Percentiles rank a stretch among this genome's conserved stretches.
phyloP scores from a whole-genome alignment of 2,888 invertebrate species.

The Acleris cristana region DNA sequence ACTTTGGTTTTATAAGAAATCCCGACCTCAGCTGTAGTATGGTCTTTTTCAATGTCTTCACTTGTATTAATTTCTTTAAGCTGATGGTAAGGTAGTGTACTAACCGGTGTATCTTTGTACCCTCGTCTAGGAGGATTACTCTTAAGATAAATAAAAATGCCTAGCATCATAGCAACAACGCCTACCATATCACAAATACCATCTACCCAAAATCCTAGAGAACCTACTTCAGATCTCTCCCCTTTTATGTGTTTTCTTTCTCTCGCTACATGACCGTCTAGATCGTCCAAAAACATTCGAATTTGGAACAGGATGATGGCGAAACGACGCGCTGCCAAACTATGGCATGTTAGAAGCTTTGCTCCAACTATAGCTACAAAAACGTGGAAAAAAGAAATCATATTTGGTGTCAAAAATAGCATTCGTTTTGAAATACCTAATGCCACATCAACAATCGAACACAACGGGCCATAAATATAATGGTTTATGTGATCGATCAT shows the following conservation, averaged over 20 bases:
- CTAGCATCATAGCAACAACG: conserved; percentile 88
- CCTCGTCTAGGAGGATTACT: conserved; percentile 89
- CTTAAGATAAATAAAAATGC: conserved; percentile 87
- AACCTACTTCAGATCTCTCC: conserved; percentile 91
- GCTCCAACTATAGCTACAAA: conserved; percentile 89
- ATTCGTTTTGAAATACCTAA: conserved; percentile 85
- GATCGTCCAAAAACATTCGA: conserved; percentile 92
- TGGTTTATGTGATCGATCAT: conserved; percentile 93
- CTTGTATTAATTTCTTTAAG: conserved; percentile 71
- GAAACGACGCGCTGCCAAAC: conserved; percentile 87
- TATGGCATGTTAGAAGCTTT: conserved; percentile 89
- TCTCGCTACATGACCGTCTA: conserved; percentile 94
- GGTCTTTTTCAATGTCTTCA: conserved; percentile 76
- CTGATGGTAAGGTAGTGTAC: conserved; percentile 80
- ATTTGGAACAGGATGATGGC: conserved; percentile 91
- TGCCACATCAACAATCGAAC: conserved; percentile 88
- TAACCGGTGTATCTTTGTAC: conserved; percentile 86
- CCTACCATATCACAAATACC: conserved; percentile 92
- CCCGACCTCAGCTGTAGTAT: conserved; percentile 71
- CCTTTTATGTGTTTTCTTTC: conserved; percentile 89
- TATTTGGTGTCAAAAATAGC: conserved; percentile 90
- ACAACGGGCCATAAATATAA: conserved; percentile 91
- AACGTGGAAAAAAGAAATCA: conserved; percentile 92
- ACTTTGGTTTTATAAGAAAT: conserved; percentile 88
- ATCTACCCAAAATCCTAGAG: conserved; percentile 91